Evolutionary conservation across 1,140 invertebrate species (phyloP).

Genomic region (Oedothorax gibbosus): DNA sequence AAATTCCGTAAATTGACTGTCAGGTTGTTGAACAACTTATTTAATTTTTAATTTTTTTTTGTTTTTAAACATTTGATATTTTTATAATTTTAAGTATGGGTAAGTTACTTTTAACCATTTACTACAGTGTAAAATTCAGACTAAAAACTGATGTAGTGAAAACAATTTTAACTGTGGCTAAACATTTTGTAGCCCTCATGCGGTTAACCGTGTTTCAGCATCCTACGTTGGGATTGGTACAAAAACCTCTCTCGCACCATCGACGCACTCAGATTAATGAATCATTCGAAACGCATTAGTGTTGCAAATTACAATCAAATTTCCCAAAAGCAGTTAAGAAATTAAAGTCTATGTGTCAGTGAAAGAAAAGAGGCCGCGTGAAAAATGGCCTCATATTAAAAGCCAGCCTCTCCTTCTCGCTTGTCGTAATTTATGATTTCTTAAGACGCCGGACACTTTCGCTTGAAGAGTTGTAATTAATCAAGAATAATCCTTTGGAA

Average conservation of each 20-base stretch:
- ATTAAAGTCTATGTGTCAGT: conserved; percentile 46
- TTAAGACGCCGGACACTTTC: conserved; percentile 29
- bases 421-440: conserved; percentile 50
- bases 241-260: background rate
- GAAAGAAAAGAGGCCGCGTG: conserved; percentile 21
- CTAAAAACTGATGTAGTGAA: no score
- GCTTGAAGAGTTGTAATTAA: conserved; percentile 15
- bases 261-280: conserved; percentile 42
- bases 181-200: no score
- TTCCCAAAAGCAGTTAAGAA: conserved; percentile 51
- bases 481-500: conserved; percentile 40
- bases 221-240: background rate
- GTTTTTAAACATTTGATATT: no score
- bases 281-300: conserved; percentile 53
- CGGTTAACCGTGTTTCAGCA: no score
- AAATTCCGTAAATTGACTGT: no score
- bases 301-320: conserved; percentile 54
- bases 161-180: no score
- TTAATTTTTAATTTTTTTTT: no score
- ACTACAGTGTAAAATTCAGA: no score
- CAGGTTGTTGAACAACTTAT: no score
- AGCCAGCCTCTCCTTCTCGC: conserved; percentile 2
- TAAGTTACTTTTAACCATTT: no score
- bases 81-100: no score
- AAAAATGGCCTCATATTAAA: conserved; percentile 48